Evolutionary conservation across 2,888 invertebrate genomes (phyloP), one percentile per base, ranked within the genome.

Genomic region (Pollenia amentaria): DNA sequence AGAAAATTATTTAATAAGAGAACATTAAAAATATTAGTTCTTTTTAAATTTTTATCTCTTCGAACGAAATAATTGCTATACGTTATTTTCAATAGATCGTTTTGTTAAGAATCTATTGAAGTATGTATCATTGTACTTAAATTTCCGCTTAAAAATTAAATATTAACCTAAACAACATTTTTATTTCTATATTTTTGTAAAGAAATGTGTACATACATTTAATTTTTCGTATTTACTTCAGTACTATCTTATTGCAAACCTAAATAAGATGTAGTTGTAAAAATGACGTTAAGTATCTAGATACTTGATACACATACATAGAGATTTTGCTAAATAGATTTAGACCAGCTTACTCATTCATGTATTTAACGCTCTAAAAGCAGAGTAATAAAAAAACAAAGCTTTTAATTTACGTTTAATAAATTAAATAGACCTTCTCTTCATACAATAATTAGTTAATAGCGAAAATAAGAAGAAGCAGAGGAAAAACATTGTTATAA

Each of bases 321-420:
- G 44, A 64, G 29, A 29, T 76, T 82, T 76, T 70, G 42, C 46
- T 42, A 69, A 40, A 57, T 48, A 60, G 78, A 78, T 78, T 65
- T 48, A 62, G 70, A 79, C 42, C 65, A 73, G 55, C 65, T 60
- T 60, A 60, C 65, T 76, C 76, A 72, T 84, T 76, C 76, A 72
- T 84, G 79, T 84, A 80, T 69, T 84, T 87, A 87, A 87, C 87
- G 87, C 87, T 87, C 87, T 84, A 84, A 84, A 87, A 87, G 81
- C 77, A 67, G 78, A 77, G 64, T 57, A 81, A 76, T 53, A 46
- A 48, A 60, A 29, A 84, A 48, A 18, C 12, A n/a, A 11, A 64
- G 53, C 44, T 64, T 83, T 65, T 57, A 69, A 67, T 75, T 67
- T 70, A 29, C 70, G 60, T 65, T 83, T 67, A 77, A 69, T 78